Percentiles rank a stretch among this genome's conserved stretches.
Conservation (phyloP, 2,113 vertebrate genomes). For the Nothobranchius kuhntae region DNA sequence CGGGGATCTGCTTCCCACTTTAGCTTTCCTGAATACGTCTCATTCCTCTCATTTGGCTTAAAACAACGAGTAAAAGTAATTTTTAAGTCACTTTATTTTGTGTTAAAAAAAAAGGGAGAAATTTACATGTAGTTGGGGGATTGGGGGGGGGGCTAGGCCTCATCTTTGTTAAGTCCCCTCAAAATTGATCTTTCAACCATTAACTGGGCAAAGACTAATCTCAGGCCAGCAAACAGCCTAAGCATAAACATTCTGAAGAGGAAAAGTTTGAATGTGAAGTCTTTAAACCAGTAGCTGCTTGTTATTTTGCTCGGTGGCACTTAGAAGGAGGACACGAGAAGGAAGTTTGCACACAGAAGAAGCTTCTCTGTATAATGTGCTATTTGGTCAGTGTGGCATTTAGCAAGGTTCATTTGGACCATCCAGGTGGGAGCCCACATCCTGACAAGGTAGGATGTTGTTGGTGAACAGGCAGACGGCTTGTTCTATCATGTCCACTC, state of each 20-base stretch:
- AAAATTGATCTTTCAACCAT: slow-evolving; percentile 35
- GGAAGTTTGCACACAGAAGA: slow-evolving; percentile 58
- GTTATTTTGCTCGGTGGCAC: slow-evolving; percentile 80
- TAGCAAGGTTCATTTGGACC: slow-evolving; percentile 70
- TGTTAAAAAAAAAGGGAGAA: slow-evolving; percentile 19
- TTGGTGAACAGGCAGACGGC: slow-evolving; percentile 43
- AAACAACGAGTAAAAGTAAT: slow-evolving; percentile 26
- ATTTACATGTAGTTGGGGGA: not conserved
- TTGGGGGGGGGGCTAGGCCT: not conserved
- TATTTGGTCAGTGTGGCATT: slow-evolving; percentile 36
- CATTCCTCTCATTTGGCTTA: slow-evolving; percentile 51
- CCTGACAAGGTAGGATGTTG: slow-evolving; percentile 22
- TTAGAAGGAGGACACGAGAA: slow-evolving; percentile 70
- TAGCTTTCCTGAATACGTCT: slow-evolving; percentile 39
- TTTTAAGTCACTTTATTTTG: slow-evolving; percentile 21
- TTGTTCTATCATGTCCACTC: slow-evolving; percentile 90
- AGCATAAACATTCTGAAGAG: slow-evolving; percentile 33
- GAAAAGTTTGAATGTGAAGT: slow-evolving; percentile 53
- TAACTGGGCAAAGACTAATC: slow-evolving; percentile 28
- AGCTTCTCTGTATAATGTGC: slow-evolving; percentile 45
- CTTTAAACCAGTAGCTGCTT: slow-evolving; percentile 40
- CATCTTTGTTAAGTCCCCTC: slow-evolving; percentile 13
- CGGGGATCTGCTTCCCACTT: slow-evolving; percentile 38
- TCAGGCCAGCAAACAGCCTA: slow-evolving; percentile 40
- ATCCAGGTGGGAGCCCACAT: slow-evolving; percentile 54